A percentile compares a stretch with the other conserved stretches of the same genome.
phyloP scores from a whole-genome alignment of 2,888 invertebrate genomes.

The Aplocera efformata region DNA sequence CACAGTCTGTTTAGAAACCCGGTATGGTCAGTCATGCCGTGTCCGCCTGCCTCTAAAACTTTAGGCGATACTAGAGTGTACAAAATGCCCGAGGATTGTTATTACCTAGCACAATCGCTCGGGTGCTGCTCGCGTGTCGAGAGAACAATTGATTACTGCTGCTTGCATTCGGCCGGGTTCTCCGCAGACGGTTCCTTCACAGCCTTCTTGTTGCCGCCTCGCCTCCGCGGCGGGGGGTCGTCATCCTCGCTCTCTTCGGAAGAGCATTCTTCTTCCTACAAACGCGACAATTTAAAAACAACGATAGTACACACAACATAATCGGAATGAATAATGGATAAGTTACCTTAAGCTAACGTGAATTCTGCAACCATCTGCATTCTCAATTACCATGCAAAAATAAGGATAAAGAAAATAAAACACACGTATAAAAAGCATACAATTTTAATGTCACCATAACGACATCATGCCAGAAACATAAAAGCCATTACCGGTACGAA shows the following conservation, averaged over 20 bases:
- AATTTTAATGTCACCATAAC: constrained; percentile 74
- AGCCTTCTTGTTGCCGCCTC: constrained; percentile 49
- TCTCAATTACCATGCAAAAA: constrained; percentile 65
- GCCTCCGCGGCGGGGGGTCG: constrained; percentile 67
- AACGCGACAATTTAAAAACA: constrained; percentile 14
- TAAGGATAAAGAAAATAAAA: constrained; percentile 62
- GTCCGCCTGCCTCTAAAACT: constrained; percentile 4
- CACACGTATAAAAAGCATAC: constrained; percentile 71
- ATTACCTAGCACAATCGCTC: constrained; percentile 15
- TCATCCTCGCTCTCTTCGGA: constrained; percentile 83
- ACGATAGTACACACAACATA: constrained; percentile 7
- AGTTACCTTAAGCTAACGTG: constrained; percentile 43
- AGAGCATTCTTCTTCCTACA: constrained; percentile 72
- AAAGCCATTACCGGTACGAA: constrained; percentile 62
- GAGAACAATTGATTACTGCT: constrained; percentile 76
- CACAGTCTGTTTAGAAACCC: no score
- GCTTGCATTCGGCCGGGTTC: constrained; percentile 85
- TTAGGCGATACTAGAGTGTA: constrained; percentile 17
- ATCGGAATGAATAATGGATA: constrained; percentile 25
- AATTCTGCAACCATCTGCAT: constrained; percentile 75
- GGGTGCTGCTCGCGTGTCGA: constrained; percentile 8
- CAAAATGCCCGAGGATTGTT: constrained; percentile 27
- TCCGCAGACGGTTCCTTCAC: constrained; percentile 42
- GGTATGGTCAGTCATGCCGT: no score
- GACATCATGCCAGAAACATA: constrained; percentile 74